These are phyloP conservation scores for Eudasyphora cyanicolor DNA, from an alignment of 2,888 invertebrate genomes.

Conservation along the genomic window DNA sequence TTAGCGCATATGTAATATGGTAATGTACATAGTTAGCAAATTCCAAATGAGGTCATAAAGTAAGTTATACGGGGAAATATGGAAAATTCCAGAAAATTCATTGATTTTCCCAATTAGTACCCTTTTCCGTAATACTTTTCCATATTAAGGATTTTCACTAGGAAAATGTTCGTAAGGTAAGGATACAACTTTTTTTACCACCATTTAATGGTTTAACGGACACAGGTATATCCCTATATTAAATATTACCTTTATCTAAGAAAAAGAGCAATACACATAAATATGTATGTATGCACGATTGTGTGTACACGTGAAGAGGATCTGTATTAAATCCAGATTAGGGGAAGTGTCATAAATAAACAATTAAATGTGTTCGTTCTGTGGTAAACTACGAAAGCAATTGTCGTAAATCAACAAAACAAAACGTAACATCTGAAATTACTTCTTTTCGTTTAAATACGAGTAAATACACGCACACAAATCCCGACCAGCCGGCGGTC, in stretches of 20 bases:
- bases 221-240: neutral
- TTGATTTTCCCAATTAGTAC: conserved; percentile 5
- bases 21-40: too few species aligned
- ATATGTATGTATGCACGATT: neutral
- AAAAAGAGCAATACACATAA: neutral
- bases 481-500: neutral
- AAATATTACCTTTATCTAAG: neutral
- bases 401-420: conserved; percentile 1
- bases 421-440: neutral
- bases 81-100: neutral
- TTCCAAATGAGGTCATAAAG: neutral
- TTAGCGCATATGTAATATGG: too few species aligned
- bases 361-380: conserved; percentile 29
- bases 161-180: neutral
- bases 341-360: conserved; percentile 28
- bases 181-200: neutral
- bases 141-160: neutral
- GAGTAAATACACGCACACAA: too few species aligned
- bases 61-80: neutral
- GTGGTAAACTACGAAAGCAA: neutral
- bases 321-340: conserved; percentile 6
- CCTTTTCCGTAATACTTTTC: neutral
- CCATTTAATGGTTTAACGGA: neutral
- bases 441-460: too few species aligned
- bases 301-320: neutral